These are phyloP conservation scores for Polyodon spathula DNA, from an alignment of 2,113 vertebrate genomes.

Conservation along the genomic window DNA sequence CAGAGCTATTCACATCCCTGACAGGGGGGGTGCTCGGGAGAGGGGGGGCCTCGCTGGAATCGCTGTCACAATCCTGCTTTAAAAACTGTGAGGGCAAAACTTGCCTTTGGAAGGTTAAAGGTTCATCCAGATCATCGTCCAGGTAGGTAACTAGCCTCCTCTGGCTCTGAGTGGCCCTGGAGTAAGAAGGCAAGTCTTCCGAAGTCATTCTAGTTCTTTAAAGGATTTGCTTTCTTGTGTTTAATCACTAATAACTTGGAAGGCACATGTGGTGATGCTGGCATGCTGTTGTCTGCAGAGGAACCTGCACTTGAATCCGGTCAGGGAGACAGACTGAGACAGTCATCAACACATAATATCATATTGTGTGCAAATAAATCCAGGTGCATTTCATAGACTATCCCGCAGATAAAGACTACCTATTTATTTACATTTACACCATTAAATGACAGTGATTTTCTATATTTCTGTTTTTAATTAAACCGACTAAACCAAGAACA, in stretches of 20 bases:
- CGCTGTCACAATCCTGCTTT: slow-evolving; percentile 13
- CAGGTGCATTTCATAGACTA: no score
- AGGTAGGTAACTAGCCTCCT: background rate
- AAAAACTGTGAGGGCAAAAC: slow-evolving; percentile 1
- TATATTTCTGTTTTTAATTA: no score
- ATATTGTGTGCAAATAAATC: no score
- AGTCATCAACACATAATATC: no score
- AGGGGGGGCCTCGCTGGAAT: background rate
- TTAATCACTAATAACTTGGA: background rate
- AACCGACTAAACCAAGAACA: no score
- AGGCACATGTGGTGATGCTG: no score
- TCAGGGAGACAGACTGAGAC: no score
- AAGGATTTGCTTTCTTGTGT: background rate
- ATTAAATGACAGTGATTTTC: no score
- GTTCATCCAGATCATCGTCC: background rate
- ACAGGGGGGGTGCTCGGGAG: slow-evolving; percentile 23
- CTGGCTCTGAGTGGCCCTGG: slow-evolving; percentile 13
- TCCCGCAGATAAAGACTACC: no score
- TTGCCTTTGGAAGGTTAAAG: background rate
- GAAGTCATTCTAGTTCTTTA: slow-evolving; percentile 8
- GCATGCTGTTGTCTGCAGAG: no score
- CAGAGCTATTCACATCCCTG: slow-evolving; percentile 6
- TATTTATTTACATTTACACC: no score
- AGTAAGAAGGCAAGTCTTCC: background rate
- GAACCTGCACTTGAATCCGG: no score